Conservation (phyloP, 2,113 vertebrate species). For the Hydrolagus affinis region DNA sequence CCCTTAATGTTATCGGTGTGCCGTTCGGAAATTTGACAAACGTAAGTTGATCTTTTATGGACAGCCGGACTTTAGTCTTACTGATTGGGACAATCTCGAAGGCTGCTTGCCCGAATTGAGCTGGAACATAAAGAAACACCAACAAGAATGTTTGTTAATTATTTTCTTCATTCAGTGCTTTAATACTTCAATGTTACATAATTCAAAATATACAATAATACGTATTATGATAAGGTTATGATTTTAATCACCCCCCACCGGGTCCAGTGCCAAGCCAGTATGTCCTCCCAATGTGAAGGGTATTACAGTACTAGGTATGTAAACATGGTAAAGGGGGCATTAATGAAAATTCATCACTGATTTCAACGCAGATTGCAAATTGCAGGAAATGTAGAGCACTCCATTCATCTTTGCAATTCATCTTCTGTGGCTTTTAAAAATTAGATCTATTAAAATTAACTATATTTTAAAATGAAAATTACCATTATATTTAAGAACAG, state of each 20-base stretch:
- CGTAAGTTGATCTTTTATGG: conserved; percentile 59
- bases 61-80: conserved; percentile 51
- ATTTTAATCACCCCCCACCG: not conserved
- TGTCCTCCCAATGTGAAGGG: too few species aligned
- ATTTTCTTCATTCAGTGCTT: not conserved
- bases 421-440: too few species aligned
- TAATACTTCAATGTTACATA: not conserved
- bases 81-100: conserved; percentile 51
- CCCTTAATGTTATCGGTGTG: conserved; percentile 58
- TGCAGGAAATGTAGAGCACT: too few species aligned
- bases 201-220: not conserved
- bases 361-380: too few species aligned
- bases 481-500: too few species aligned
- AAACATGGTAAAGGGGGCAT: too few species aligned
- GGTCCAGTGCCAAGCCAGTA: too few species aligned
- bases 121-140: conserved; percentile 50
- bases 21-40: conserved; percentile 45
- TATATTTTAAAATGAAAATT: too few species aligned
- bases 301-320: too few species aligned
- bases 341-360: too few species aligned
- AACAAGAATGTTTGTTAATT: not conserved
- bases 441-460: too few species aligned
- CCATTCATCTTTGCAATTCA: too few species aligned
- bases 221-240: not conserved
- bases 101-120: conserved; percentile 60